phyloP scores from a whole-genome alignment of 1,140 invertebrate species.

The Camponotus vicinus region DNA sequence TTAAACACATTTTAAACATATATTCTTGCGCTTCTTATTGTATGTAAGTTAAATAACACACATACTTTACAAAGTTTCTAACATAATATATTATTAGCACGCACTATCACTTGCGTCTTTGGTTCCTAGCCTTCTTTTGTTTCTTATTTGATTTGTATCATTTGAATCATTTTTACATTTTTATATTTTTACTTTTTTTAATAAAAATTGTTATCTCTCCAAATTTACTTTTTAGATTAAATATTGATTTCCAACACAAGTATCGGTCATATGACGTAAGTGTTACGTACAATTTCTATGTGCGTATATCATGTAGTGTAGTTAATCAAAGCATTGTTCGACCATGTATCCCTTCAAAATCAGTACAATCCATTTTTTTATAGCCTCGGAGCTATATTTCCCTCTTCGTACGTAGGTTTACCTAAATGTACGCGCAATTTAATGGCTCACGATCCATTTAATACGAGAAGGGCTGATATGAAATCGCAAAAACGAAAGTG shows the following conservation, averaged over 20 bases:
- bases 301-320: background rate
- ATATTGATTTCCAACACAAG: background rate
- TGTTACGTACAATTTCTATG: background rate
- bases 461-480: slow-evolving; percentile 54
- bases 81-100: too few species aligned
- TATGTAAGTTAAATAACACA: too few species aligned
- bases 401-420: slow-evolving; percentile 31
- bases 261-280: too few species aligned
- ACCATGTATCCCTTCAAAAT: slow-evolving; percentile 47
- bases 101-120: too few species aligned
- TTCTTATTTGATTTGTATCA: too few species aligned
- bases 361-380: slow-evolving; percentile 34
- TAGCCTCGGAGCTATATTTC: slow-evolving; percentile 38
- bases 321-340: slow-evolving; percentile 51
- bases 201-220: slow-evolving; percentile 1
- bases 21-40: too few species aligned
- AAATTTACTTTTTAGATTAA: background rate
- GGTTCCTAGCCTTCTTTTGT: too few species aligned
- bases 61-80: too few species aligned
- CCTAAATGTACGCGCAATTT: slow-evolving; percentile 49
- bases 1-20: too few species aligned
- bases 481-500: slow-evolving; percentile 52
- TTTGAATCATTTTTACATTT: too few species aligned
- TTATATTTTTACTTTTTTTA: too few species aligned
- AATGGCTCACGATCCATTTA: slow-evolving; percentile 69